Percentiles rank a stretch among this genome's conserved stretches.
Evolutionary conservation across 2,888 invertebrate genomes (phyloP).

Genomic region (Xestia sexstrigata): DNA sequence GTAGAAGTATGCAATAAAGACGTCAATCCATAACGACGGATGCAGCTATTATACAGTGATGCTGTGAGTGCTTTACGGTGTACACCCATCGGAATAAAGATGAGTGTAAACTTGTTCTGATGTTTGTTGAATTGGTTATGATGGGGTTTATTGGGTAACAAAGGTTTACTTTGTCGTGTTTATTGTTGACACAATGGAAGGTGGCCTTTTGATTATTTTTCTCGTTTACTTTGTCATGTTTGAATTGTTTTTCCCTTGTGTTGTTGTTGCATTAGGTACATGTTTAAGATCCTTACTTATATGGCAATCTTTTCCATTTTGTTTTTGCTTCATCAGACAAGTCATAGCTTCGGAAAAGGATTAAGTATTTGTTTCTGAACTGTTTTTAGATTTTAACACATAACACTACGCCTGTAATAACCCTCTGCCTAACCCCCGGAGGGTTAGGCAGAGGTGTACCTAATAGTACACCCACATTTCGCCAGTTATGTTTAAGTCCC

Average conservation of each 20-base stretch:
- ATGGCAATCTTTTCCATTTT: background rate
- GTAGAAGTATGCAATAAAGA: conserved; percentile 82
- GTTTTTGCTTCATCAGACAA: background rate
- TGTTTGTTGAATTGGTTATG: conserved; percentile 61
- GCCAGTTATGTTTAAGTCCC: too few species aligned
- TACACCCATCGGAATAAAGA: conserved; percentile 77
- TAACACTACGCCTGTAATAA: too few species aligned
- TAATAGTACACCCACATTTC: too few species aligned
- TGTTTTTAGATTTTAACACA: background rate
- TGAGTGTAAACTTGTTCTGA: conserved; percentile 67
- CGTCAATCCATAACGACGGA: conserved; percentile 82
- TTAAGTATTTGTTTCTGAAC: background rate
- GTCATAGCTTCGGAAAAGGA: background rate
- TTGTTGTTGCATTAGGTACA: background rate
- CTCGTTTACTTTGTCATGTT: background rate
- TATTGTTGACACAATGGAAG: conserved; percentile 17
- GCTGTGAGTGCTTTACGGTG: conserved; percentile 82
- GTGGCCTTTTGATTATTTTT: conserved; percentile 28
- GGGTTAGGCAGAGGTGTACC: too few species aligned
- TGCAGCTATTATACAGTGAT: conserved; percentile 81
- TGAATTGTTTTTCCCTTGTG: background rate
- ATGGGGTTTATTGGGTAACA: conserved; percentile 47
- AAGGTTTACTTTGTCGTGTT: conserved; percentile 38
- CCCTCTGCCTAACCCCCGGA: too few species aligned
- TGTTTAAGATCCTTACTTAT: background rate